Conservation (phyloP, 2,888 invertebrate genomes). For the Dryococelus australis region DNA sequence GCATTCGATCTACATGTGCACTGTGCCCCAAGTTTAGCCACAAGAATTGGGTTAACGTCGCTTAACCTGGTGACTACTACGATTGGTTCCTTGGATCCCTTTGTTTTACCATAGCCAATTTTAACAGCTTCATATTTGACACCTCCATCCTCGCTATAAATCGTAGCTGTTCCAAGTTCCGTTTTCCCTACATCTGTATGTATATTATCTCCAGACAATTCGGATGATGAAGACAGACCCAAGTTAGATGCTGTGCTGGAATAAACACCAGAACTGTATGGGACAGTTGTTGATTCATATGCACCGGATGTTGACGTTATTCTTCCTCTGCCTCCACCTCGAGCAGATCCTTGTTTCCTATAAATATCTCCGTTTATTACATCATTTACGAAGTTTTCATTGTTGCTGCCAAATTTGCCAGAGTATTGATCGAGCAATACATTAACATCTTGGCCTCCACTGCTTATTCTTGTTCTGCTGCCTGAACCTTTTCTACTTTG, state of each 20-base stretch:
- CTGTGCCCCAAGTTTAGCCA: slow-evolving; percentile 75
- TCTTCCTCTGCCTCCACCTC: slow-evolving; percentile 30
- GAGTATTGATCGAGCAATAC: slow-evolving; percentile 43
- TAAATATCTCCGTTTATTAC: slow-evolving; percentile 39
- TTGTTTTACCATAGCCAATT: slow-evolving; percentile 42
- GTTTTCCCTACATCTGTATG: slow-evolving; percentile 25
- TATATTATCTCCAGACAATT: slow-evolving; percentile 23
- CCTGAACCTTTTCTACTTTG: background rate
- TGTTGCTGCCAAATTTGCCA: slow-evolving; percentile 41
- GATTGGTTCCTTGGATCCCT: slow-evolving; percentile 45
- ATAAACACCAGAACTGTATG: background rate
- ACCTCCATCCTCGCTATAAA: slow-evolving; percentile 29
- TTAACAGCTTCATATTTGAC: slow-evolving; percentile 33
- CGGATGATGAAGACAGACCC: background rate
- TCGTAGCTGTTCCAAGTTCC: slow-evolving; percentile 29
- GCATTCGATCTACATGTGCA: slow-evolving; percentile 67
- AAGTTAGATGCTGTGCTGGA: background rate
- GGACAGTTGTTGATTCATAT: background rate
- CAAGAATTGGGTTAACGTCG: slow-evolving; percentile 73
- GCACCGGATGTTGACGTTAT: background rate
- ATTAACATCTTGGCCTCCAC: slow-evolving; percentile 39
- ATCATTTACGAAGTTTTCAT: slow-evolving; percentile 42
- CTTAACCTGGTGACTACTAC: slow-evolving; percentile 63
- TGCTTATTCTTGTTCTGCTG: background rate
- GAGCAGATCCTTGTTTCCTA: slow-evolving; percentile 29